Base-by-base conservation (phyloP, 1,140 invertebrate genomes). In the Oncopodura yosiiana region DNA sequence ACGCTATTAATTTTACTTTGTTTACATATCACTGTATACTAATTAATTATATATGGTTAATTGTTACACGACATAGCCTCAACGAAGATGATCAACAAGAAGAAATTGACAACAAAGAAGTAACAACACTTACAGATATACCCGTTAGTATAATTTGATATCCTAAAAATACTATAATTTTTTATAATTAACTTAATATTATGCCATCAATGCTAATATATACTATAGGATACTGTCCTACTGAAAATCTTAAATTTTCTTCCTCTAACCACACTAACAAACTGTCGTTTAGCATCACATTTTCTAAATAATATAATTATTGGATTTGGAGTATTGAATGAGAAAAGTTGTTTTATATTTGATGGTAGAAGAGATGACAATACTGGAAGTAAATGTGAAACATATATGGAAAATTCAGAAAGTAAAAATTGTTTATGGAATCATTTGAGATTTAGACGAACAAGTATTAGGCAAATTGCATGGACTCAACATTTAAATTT, bases 311-410 rank as follows among this genome's bases (percentile, higher is more conserved):
- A 37, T 11, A 19, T 45, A 2, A 48, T 37, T 30, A 18, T 51
- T 0, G n/a, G 18, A 8, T 32, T 48, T 4, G 39, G 53, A 23
- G 16, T 58, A 1, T 26, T 63, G 3, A 32, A 49, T 24, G 21
- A 18, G 2, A 51, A 24, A 36, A 55, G 26, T 27, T 59, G 56
- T 27, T 64, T 64, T 27, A 32, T 49, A 14, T 54, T 58, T 34
- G 62, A 64, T 30, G 62, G 62, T 14, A 23, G 59, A 19, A 30
- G 36, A 9, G 56, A 54, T 32, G 58, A 61, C 39, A 34, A 48
- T 3, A 43, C 43, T 39, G 62, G 53, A n/a, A 16, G 37, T 12
- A 54, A 52, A 26, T 46, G 46, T 37, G n/a, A 44, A 21, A 12
- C 24, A 1, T 60, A 63, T 30, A 30, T 63, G 19, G 46, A 55